Conservation (phyloP, 2,797 vertebrate species). For the Macrochelys suwanniensis region DNA sequence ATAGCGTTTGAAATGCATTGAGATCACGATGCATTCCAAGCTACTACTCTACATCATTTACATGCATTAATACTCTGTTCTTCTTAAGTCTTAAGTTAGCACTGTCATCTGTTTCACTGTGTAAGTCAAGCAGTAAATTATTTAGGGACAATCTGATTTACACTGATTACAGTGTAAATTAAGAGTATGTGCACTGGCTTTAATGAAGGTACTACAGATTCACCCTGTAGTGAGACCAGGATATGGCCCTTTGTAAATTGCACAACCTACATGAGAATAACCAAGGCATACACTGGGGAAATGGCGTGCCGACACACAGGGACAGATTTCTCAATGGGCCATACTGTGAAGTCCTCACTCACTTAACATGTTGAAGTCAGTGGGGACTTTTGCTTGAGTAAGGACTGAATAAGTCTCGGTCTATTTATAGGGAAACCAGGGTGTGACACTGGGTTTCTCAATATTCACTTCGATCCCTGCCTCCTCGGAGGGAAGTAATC, state of each 20-base stretch:
- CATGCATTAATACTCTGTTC: accelerated
- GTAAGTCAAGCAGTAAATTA: neutral
- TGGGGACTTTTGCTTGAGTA: too few relatives aligned
- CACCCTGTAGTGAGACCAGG: neutral
- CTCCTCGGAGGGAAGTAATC: too few relatives aligned
- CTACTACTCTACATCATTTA: slow-evolving; percentile 20
- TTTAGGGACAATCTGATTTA: neutral
- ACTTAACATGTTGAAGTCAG: too few relatives aligned
- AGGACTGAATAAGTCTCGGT: too few relatives aligned
- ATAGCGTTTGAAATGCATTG: slow-evolving; percentile 31
- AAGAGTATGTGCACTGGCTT: neutral
- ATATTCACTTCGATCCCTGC: too few relatives aligned
- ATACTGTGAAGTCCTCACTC: neutral
- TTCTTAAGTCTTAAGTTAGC: neutral
- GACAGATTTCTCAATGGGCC: neutral
- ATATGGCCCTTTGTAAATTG: neutral
- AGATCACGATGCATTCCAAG: slow-evolving; percentile 22
- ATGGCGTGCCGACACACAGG: neutral
- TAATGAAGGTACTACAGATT: neutral
- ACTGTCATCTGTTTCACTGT: neutral
- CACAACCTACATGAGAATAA: neutral
- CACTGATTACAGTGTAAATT: neutral
- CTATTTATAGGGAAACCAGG: too few relatives aligned
- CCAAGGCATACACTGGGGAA: neutral
- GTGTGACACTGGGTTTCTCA: too few relatives aligned